phyloP scores from a whole-genome alignment of 2,888 invertebrate species.

The Drosophila histrio region DNA sequence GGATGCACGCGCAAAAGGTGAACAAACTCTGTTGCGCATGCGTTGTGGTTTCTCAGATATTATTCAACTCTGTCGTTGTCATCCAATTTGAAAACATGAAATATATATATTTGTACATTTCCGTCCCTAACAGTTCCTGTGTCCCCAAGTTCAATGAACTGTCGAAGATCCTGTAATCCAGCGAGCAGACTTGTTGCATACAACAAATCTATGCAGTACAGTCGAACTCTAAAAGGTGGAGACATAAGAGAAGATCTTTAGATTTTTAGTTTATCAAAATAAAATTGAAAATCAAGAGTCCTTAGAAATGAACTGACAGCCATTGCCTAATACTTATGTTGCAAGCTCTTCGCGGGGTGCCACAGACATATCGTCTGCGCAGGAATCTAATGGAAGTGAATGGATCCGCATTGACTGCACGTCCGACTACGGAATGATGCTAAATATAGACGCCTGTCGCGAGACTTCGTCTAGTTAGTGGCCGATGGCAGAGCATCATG shows the following conservation, averaged over 20 bases:
- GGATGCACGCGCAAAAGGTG: slow-evolving; percentile 54
- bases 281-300: neutral
- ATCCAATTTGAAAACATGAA: slow-evolving; percentile 72
- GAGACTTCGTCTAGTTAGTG: slow-evolving; percentile 71
- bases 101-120: slow-evolving; percentile 67
- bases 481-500: slow-evolving; percentile 46
- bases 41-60: slow-evolving; percentile 37
- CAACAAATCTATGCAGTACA: slow-evolving; percentile 30
- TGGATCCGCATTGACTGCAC: slow-evolving; percentile 54
- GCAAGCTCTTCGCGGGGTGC: slow-evolving; percentile 50
- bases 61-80: slow-evolving; percentile 57
- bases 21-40: slow-evolving; percentile 73
- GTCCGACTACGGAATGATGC: slow-evolving; percentile 38
- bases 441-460: slow-evolving; percentile 68
- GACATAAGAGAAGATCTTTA: neutral
- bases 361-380: slow-evolving; percentile 55
- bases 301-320: neutral
- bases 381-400: slow-evolving; percentile 66
- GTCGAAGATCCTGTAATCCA: slow-evolving; percentile 44
- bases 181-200: slow-evolving; percentile 55
- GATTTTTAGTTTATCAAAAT: neutral
- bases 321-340: neutral
- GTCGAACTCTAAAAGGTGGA: slow-evolving; percentile 8
- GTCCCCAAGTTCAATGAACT: slow-evolving; percentile 68
- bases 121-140: slow-evolving; percentile 37